Evolutionary conservation across 2,113 vertebrate genomes (phyloP), one percentile per base, ranked within the genome.

Genomic region (Oncorhynchus clarkii): DNA sequence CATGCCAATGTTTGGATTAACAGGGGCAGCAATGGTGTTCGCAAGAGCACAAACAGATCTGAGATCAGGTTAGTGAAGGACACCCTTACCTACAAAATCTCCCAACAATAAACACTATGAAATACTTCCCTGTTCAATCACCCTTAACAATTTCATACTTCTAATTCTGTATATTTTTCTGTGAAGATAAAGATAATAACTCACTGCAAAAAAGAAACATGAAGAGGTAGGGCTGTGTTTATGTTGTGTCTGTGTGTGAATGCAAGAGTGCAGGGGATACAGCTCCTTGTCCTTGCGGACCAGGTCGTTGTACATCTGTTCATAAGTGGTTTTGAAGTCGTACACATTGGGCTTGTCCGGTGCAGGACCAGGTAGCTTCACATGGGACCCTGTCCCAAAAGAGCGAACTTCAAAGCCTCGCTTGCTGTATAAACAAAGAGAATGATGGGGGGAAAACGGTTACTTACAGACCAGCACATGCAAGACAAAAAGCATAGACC

Each of bases 221-320:
- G 20, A 64, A 22, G 20, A 64, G 7, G 24, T 24, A 71, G 3
- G 16, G 12, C 13, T 24, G 34, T 59, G 74, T 70, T 75, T 51
- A 65, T 45, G 39, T 45, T 45, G 39, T 60, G 31, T 45, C 34
- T 60, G 12, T 67, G 83, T 78, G 82, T 78, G 59, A 22, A 16
- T 16, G 82, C 54, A 67, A 13, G 64, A 49, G 60, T 71, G 79
- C n/a, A 71, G 88, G 95, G 97, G 98, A 99, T 99, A 99, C 98
- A 99, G 96, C 95, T 99, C 98, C 95, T 99, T 99, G 96, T 99
- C 98, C 93, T 99, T 99, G 94, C 96, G 97, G 93, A 99, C 96
- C 86, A 99, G 95, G 88, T 99, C 98, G 94, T 94, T 98, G 96
- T 99, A 99, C 98, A 99, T 99, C 97, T 99, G 97, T 93, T 98